Base-by-base conservation (phyloP, 2,113 vertebrate genomes). In the Platycercus adscitus region DNA sequence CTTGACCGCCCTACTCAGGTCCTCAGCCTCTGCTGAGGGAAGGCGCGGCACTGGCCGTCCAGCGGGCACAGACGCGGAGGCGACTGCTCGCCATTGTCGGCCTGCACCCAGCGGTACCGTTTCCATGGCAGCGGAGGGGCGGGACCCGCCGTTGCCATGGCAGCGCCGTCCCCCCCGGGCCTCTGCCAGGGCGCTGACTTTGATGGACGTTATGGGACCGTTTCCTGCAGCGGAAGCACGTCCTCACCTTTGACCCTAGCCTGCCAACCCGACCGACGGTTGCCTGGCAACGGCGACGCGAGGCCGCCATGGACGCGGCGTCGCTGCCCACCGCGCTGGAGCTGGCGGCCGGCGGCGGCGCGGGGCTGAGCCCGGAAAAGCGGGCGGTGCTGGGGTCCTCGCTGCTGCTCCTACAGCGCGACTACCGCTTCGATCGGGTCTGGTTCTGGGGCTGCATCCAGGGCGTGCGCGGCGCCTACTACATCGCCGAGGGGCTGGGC, bases 381-480 rank as follows among this genome's bases (percentile, higher is more conserved):
- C 98, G 95, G 94, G 95, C 98, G 25, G 98, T 97, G 3, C 96
- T 99, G 81, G 97, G 98, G 71, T 96, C 98, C 6, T 99, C 99
- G 8, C 81, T 99, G 21, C 35, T 94, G 82, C 97, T 99, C n/a
- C 85, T 99, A 20, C 98, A 97, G 92, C 98, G 98, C 55, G 98
- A 99, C 92, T 99, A 99, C 96, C 98, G 98, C 81, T 99, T 99
- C 92, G 75, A 95, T 16, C 97, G 98, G 37, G 98, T 99, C 65
- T 92, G 99, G 60, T 98, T 99, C 85, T 99, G 99, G 99, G 99
- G 99, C 55, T 98, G 98, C 95, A 98, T 99, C 93, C 87, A 98
- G 37, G 99, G 99, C n/a, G 64, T 99, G n/a, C 98, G 97, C 35
- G 93, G 92, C 5, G 96, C 98, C 89, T 99, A 99, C 86, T 99